Percentiles rank a stretch among this genome's conserved stretches.
Evolutionary conservation across 2,797 vertebrate genomes (phyloP).

Genomic region (Thamnophis elegans): DNA sequence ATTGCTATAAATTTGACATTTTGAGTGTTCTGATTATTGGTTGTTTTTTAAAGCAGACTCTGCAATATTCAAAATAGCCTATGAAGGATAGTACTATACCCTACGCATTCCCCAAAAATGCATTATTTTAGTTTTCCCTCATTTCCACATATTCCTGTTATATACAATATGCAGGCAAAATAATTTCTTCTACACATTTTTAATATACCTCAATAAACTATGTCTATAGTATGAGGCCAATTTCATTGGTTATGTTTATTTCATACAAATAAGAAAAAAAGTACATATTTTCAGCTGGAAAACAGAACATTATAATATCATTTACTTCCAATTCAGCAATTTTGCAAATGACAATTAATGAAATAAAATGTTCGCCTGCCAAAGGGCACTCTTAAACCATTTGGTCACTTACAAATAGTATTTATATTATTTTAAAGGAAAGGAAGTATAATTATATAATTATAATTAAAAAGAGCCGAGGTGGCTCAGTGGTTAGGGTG

Average conservation of each 20-base stretch:
- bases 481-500: too few relatives aligned
- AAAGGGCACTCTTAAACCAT: constrained; percentile 4
- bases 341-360: neutral
- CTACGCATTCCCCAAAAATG: neutral
- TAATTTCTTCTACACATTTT: neutral
- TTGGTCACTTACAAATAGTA: neutral
- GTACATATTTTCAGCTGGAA: neutral
- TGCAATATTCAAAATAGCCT: neutral
- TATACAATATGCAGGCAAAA: neutral
- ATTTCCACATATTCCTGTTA: neutral
- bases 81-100: neutral
- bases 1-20: neutral
- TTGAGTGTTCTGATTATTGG: neutral
- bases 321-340: neutral
- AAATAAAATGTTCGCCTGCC: neutral
- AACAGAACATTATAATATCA: neutral
- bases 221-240: neutral
- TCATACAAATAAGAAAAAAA: neutral
- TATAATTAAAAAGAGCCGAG: too few relatives aligned
- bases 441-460: neutral
- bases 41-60: neutral
- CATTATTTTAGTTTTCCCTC: neutral
- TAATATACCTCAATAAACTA: neutral
- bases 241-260: neutral
- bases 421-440: constrained; percentile 8